phyloP scores from a whole-genome alignment of 2,113 vertebrate species.

The Mungos mungo region DNA sequence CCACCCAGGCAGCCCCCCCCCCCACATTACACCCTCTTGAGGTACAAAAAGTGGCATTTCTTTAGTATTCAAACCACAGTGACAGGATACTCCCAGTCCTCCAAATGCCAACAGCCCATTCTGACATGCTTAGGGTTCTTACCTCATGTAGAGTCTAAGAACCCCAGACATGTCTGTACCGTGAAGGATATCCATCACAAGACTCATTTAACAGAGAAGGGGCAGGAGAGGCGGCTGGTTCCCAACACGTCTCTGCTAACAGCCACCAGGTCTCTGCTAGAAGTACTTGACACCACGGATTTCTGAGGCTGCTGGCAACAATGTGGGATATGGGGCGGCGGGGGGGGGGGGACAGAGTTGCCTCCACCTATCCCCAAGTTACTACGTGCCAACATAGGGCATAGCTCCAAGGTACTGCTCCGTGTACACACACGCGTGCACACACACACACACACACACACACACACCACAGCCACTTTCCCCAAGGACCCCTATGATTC shows the following conservation, averaged over 20 bases:
- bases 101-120: neutral
- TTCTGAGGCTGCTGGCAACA: neutral
- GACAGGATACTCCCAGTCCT: neutral
- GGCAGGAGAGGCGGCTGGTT: neutral
- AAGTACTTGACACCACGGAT: neutral
- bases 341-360: neutral
- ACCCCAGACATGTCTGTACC: neutral
- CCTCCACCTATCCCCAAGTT: too few species aligned
- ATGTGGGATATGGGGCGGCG: too few species aligned
- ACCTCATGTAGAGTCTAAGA: neutral
- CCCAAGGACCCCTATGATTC: too few species aligned
- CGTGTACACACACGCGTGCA: too few species aligned
- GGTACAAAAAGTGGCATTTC: neutral
- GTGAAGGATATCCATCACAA: too few species aligned
- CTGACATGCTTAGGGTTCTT: neutral
- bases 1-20: too few species aligned
- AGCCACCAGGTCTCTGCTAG: neutral
- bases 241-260: neutral
- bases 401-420: neutral
- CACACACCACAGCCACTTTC: neutral
- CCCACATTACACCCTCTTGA: neutral
- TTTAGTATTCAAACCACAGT: neutral
- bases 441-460: neutral
- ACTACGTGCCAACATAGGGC: neutral
- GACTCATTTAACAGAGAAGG: neutral